These are phyloP conservation scores for Monarcha castaneiventris DNA, from an alignment of 2,113 vertebrate species.

Conservation along the genomic window DNA sequence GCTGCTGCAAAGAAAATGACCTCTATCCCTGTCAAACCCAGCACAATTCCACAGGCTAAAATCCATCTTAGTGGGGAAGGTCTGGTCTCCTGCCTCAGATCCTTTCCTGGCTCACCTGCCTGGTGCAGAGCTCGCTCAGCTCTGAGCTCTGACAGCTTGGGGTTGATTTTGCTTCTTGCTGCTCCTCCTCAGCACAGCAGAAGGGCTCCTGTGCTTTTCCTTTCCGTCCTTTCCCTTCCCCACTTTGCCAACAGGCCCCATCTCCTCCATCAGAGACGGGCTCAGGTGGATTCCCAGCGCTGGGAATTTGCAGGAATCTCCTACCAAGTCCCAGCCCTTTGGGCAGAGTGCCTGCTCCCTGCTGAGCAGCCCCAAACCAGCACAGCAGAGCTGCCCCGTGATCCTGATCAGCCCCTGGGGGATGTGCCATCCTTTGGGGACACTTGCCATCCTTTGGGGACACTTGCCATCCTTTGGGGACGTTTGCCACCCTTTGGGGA, in stretches of 20 bases:
- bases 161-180: no score
- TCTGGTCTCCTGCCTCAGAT: not conserved
- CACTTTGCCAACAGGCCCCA: fast-evolving
- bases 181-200: not conserved
- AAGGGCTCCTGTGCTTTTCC: not conserved
- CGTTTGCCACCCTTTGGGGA: not conserved
- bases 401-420: fast-evolving
- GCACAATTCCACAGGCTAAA: not conserved
- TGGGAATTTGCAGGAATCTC: not conserved
- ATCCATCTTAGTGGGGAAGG: not conserved
- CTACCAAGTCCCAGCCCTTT: not conserved
- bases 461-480: not conserved
- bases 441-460: not conserved
- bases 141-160: not conserved
- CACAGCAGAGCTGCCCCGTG: not conserved
- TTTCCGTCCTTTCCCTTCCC: not conserved
- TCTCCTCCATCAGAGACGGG: not conserved
- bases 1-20: fast-evolving
- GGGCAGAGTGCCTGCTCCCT: not conserved
- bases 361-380: not conserved
- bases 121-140: not conserved
- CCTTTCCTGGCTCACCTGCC: not conserved
- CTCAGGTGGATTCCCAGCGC: fast-evolving
- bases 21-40: not conserved
- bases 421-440: not conserved